phyloP scores from a whole-genome alignment of 2,888 invertebrate species.

The Cryptocephalus primarius region DNA sequence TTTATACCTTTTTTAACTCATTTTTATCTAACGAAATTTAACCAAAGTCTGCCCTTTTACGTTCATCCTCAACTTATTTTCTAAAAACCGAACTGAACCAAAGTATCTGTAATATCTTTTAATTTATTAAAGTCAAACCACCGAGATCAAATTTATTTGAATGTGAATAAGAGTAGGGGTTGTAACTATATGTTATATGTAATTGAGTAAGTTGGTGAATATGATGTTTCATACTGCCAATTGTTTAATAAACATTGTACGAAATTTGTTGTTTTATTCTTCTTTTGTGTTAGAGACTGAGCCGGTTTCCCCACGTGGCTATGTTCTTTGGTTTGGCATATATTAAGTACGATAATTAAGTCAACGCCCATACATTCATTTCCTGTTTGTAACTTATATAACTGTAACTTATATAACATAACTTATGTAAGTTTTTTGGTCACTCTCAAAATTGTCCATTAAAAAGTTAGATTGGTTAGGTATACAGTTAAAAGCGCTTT shows the following conservation, averaged over 20 bases:
- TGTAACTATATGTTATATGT: constrained; percentile 28
- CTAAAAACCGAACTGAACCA: constrained; percentile 1
- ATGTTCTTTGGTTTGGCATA: too few species aligned
- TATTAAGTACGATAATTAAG: too few species aligned
- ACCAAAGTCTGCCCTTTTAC: constrained; percentile 15
- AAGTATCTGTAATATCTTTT: not conserved
- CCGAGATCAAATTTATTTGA: constrained; percentile 22
- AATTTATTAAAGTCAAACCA: not conserved
- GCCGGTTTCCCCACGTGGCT: not conserved
- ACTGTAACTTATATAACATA: too few species aligned
- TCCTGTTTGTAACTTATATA: too few species aligned
- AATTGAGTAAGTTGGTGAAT: constrained; percentile 23
- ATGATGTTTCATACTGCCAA: constrained; percentile 35
- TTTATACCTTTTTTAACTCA: constrained; percentile 4
- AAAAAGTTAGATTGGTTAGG: too few species aligned
- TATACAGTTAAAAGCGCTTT: too few species aligned
- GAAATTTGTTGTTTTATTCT: constrained; percentile 5
- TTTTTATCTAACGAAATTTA: constrained; percentile 10
- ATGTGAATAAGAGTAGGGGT: constrained; percentile 30
- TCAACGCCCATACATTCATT: too few species aligned
- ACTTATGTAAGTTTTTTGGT: too few species aligned
- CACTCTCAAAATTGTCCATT: too few species aligned
- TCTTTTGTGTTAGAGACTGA: not conserved
- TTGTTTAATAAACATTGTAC: constrained; percentile 32
- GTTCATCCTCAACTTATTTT: constrained; percentile 10